Percentiles rank a stretch among this genome's conserved stretches.
Conservation (phyloP, 2,797 vertebrate species). For the Ptychobarbus kaznakovi region DNA sequence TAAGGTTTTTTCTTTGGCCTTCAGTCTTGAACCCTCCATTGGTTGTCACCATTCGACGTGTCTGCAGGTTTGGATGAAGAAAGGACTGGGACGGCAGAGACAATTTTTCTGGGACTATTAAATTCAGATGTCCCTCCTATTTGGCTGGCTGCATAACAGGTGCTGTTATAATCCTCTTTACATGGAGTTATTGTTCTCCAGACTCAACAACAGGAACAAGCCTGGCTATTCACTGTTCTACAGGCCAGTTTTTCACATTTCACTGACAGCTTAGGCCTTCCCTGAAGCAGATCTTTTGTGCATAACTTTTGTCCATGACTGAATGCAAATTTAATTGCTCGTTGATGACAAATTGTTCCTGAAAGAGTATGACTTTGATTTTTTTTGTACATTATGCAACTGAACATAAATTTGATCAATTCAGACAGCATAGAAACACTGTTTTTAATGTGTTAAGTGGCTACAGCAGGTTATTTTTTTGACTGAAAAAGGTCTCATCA, state of each 20-base stretch:
- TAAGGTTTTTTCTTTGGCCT: constrained; percentile 50
- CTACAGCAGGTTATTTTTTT: too few species aligned
- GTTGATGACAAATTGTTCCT: constrained; percentile 15
- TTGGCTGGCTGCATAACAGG: constrained; percentile 75
- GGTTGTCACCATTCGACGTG: constrained; percentile 45
- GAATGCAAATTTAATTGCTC: constrained; percentile 43
- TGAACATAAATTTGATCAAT: background rate
- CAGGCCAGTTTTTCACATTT: constrained; percentile 42
- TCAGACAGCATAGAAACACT: background rate
- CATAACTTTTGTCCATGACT: constrained; percentile 40
- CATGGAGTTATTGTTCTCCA: constrained; percentile 80
- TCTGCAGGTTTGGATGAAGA: constrained; percentile 49
- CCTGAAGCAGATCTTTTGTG: constrained; percentile 35
- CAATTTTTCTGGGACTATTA: constrained; percentile 58
- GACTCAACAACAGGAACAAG: constrained; percentile 74
- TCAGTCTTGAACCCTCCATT: constrained; percentile 51
- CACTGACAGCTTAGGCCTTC: constrained; percentile 34
- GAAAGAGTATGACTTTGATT: constrained; percentile 23
- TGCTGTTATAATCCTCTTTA: constrained; percentile 80
- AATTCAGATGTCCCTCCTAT: constrained; percentile 64
- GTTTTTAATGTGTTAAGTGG: background rate
- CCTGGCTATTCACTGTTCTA: constrained; percentile 65
- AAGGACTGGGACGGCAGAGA: constrained; percentile 47
- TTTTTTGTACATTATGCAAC: background rate
- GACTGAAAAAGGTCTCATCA: background rate